Conservation (phyloP, 2,797 vertebrate genomes). For the Peromyscus attwateri region DNA sequence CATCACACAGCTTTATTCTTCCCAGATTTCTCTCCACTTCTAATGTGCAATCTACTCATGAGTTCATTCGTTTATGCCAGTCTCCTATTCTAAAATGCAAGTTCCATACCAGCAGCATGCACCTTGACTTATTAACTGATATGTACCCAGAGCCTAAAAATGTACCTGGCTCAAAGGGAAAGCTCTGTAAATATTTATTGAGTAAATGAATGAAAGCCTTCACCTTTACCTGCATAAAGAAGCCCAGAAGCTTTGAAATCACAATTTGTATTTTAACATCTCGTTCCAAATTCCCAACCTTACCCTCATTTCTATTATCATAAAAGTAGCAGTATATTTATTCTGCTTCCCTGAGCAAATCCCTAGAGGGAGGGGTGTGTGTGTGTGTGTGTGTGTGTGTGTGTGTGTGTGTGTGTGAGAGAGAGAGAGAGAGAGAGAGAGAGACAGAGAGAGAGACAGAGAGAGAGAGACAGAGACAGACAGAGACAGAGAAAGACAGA, state of each 20-base stretch:
- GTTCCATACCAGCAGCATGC: not conserved
- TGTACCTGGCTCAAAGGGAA: not conserved
- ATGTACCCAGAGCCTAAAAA: not conserved
- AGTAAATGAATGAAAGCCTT: conserved; percentile 49
- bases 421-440: not conserved
- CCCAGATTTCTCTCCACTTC: not conserved
- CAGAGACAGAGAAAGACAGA: accelerated
- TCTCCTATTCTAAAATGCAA: not conserved
- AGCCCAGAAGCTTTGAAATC: conserved; percentile 38
- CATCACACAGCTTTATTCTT: not conserved
- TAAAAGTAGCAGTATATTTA: not conserved
- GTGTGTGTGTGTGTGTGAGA: not conserved
- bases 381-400: not conserved
- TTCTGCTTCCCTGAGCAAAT: not conserved
- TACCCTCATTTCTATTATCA: not conserved
- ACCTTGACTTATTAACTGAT: conserved; percentile 32
- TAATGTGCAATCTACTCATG: not conserved
- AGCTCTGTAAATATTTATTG: conserved; percentile 47
- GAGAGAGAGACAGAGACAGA: not conserved
- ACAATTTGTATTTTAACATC: conserved; percentile 57
- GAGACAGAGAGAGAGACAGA: not conserved
- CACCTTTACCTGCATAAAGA: conserved; percentile 35
- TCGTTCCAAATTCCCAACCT: not conserved
- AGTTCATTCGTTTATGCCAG: not conserved
- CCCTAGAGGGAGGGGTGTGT: not conserved